These are phyloP conservation scores for Xyrichtys novacula DNA, from an alignment of 2,797 vertebrate genomes.

Conservation along the genomic window DNA sequence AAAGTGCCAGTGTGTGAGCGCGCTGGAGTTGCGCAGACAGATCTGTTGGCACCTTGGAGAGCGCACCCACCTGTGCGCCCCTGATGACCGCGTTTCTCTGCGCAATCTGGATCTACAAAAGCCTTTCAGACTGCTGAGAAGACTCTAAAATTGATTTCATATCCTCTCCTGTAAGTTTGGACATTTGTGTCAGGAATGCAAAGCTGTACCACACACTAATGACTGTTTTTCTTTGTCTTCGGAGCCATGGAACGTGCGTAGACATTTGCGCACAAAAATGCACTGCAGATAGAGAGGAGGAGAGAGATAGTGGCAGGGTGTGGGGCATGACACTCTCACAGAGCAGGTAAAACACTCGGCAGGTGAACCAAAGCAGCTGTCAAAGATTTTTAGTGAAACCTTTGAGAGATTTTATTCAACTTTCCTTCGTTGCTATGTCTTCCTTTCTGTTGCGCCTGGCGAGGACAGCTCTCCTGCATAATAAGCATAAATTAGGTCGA, in stretches of 20 bases:
- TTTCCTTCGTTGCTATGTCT: constrained; percentile 23
- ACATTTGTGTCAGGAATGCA: constrained; percentile 19
- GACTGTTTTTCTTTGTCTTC: constrained; percentile 72
- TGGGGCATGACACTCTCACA: constrained; percentile 49
- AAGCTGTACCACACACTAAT: constrained; percentile 26
- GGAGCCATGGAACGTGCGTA: constrained; percentile 59
- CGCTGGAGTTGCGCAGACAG: constrained; percentile 45
- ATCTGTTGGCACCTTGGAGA: constrained; percentile 73
- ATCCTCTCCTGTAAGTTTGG: constrained; percentile 31
- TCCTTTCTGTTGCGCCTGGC: constrained; percentile 30
- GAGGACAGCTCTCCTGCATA: constrained; percentile 42
- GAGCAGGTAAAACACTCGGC: constrained; percentile 33
- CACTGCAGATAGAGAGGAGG: constrained; percentile 65
- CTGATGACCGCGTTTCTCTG: constrained; percentile 65
- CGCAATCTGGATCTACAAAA: constrained; percentile 63
- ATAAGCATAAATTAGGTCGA: constrained; percentile 43
- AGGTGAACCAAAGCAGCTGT: constrained; percentile 24
- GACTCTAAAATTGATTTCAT: constrained; percentile 11
- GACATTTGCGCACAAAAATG: constrained; percentile 74
- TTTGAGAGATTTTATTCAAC: constrained; percentile 29
- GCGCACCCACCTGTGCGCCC: constrained; percentile 81
- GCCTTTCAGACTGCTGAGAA: constrained; percentile 15
- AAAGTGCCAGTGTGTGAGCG: constrained; percentile 32
- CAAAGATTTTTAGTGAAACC: neutral
- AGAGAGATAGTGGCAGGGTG: constrained; percentile 37